Evolutionary conservation across 64 coral and sea anemone species (phyloP).

Genomic region (Platygyra sinensis): DNA sequence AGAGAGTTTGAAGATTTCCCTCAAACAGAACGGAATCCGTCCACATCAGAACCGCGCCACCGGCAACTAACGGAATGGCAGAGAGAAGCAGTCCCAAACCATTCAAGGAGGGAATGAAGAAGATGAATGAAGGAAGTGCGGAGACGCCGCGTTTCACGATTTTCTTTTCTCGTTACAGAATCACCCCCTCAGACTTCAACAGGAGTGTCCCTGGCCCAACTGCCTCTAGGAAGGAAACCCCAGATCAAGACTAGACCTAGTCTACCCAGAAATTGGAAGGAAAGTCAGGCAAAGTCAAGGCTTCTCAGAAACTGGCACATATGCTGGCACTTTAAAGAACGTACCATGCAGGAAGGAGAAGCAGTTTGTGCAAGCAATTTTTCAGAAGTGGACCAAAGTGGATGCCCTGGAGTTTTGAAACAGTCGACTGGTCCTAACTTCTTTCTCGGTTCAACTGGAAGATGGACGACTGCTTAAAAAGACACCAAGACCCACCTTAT

Average conservation of each 20-base stretch:
- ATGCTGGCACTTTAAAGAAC: constrained; percentile 13
- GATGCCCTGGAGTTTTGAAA: constrained; percentile 36
- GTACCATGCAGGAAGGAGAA: constrained; percentile 9
- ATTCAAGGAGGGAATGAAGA: constrained; percentile 21
- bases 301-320: constrained; percentile 21
- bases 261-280: constrained; percentile 7
- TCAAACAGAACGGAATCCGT: constrained; percentile 8
- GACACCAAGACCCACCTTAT: too few relatives aligned
- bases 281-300: constrained; percentile 6
- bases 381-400: constrained; percentile 15
- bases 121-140: background rate
- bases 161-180: constrained; percentile 8
- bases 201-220: background rate
- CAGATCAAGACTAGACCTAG: constrained; percentile 1
- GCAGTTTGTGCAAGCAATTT: constrained; percentile 35
- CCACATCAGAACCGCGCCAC: constrained; percentile 2
- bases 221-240: constrained; percentile 17
- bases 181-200: background rate
- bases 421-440: too few relatives aligned
- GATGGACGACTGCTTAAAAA: too few relatives aligned
- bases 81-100: constrained; percentile 20
- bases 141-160: background rate
- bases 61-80: background rate
- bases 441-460: too few relatives aligned
- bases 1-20: constrained; percentile 10